Percentiles rank a stretch among this genome's conserved stretches.
Conservation (phyloP, 2,888 invertebrate genomes). For the Rhorus exstirpatorius region DNA sequence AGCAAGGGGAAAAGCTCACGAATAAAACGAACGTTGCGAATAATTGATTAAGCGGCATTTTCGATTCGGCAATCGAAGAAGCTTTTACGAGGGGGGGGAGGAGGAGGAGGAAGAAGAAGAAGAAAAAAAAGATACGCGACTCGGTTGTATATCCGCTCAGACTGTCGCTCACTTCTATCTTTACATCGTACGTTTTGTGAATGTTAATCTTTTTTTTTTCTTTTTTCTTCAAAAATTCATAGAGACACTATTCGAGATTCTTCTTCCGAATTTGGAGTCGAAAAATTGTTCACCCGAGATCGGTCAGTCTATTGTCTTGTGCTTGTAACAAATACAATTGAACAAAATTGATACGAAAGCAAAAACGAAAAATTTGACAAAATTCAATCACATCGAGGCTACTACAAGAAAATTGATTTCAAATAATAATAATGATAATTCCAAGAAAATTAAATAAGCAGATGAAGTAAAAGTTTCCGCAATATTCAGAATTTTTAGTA, state of each 20-base stretch:
- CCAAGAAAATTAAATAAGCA: no score
- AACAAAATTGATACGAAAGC: no score
- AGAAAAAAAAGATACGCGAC: not conserved
- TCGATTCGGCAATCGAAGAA: slow-evolving; percentile 81
- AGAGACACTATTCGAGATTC: not conserved
- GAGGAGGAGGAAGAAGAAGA: not conserved
- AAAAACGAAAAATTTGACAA: no score
- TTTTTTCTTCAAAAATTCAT: not conserved
- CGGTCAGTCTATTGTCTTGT: no score
- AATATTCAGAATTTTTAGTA: no score
- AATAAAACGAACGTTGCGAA: slow-evolving; percentile 76
- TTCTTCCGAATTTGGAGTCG: not conserved
- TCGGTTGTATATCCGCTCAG: slow-evolving; percentile 50
- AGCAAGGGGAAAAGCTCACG: slow-evolving; percentile 46
- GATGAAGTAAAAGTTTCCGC: no score
- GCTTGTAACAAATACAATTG: no score
- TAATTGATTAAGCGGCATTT: slow-evolving; percentile 81
- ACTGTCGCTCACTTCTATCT: slow-evolving; percentile 45
- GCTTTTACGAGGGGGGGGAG: not conserved
- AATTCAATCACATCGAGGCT: no score
- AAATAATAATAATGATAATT: no score
- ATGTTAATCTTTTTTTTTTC: slow-evolving; percentile 34
- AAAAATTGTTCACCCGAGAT: no score
- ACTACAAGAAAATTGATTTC: no score
- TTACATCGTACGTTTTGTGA: slow-evolving; percentile 33